phyloP scores from a whole-genome alignment of 37 sponge, comb jelly and placozoan species.

The Eunapius fragilis region DNA sequence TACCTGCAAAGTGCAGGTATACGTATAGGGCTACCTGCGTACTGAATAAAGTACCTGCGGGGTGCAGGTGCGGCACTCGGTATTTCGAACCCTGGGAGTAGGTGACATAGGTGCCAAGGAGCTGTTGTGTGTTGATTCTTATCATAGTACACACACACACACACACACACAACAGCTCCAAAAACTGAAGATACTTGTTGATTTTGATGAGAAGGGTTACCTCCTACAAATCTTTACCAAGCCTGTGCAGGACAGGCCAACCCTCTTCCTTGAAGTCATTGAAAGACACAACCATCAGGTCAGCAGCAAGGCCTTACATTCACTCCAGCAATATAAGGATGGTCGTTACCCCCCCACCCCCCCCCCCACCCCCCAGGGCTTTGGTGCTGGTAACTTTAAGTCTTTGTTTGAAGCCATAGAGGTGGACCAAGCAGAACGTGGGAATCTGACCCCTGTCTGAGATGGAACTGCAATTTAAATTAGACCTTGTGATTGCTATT shows the following conservation, averaged over 20 bases:
- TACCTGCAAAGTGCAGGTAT: too few species aligned
- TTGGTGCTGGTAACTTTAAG: constrained; percentile 99
- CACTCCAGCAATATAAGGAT: neutral
- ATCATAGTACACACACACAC: neutral
- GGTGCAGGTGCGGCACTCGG: too few species aligned
- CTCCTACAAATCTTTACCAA: constrained; percentile 98
- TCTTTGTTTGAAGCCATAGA: constrained; percentile 97
- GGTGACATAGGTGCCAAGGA: too few species aligned
- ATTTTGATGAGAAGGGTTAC: constrained; percentile 98
- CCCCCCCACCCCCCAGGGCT: constrained; percentile 69
- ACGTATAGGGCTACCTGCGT: too few species aligned
- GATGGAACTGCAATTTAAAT: neutral
- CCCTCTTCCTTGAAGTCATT: constrained; percentile 95
- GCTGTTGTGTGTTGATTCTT: too few species aligned
- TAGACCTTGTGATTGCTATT: too few species aligned
- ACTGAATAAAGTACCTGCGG: too few species aligned
- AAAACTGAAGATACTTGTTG: constrained; percentile 90
- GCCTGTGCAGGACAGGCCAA: constrained; percentile 97
- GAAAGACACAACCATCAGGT: constrained; percentile 95
- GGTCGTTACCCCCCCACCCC: too few species aligned
- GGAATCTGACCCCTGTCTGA: constrained; percentile 46
- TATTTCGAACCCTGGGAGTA: too few species aligned
- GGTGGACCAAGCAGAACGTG: constrained; percentile 81
- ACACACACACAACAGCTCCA: constrained; percentile 65
- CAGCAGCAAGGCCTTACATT: neutral